Percentiles rank a stretch among this genome's conserved stretches.
Evolutionary conservation across 2,113 vertebrate genomes (phyloP).

Genomic region (Ceuthmochares aereus): DNA sequence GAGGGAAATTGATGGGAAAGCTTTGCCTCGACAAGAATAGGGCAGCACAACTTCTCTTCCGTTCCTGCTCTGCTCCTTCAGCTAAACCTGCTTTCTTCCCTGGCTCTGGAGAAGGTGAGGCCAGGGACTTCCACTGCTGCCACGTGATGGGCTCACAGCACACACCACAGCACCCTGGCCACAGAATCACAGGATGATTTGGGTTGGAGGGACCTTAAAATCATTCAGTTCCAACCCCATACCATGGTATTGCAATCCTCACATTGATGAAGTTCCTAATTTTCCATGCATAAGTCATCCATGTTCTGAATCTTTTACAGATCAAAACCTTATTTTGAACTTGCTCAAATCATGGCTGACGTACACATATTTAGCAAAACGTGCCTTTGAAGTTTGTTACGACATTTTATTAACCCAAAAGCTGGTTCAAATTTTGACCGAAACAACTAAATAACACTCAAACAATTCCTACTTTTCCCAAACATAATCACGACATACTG

Average conservation of each 20-base stretch:
- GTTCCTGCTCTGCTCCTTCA: fast-evolving
- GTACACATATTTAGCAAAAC: not conserved
- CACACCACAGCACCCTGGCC: too few relatives aligned
- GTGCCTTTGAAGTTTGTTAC: not conserved
- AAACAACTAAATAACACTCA: not conserved
- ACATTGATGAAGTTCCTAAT: not conserved
- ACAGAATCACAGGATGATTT: too few relatives aligned
- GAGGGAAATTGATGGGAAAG: not conserved
- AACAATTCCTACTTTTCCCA: not conserved
- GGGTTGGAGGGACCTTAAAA: too few relatives aligned
- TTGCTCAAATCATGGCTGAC: not conserved
- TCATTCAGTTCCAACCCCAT: too few relatives aligned
- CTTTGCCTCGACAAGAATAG: not conserved
- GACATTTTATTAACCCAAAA: not conserved
- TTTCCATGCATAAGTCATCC: not conserved
- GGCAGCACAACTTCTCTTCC: not conserved
- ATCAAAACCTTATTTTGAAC: not conserved
- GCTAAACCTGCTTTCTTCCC: fast-evolving
- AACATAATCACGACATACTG: not conserved
- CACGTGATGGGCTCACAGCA: too few relatives aligned
- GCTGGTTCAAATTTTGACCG: not conserved
- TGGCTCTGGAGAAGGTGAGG: not conserved
- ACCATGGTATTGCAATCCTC: not conserved
- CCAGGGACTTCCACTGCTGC: too few relatives aligned
- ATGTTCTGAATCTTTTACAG: not conserved